These are phyloP conservation scores for Zaprionus inermis DNA, from an alignment of 1,140 invertebrate species.

Conservation along the genomic window DNA sequence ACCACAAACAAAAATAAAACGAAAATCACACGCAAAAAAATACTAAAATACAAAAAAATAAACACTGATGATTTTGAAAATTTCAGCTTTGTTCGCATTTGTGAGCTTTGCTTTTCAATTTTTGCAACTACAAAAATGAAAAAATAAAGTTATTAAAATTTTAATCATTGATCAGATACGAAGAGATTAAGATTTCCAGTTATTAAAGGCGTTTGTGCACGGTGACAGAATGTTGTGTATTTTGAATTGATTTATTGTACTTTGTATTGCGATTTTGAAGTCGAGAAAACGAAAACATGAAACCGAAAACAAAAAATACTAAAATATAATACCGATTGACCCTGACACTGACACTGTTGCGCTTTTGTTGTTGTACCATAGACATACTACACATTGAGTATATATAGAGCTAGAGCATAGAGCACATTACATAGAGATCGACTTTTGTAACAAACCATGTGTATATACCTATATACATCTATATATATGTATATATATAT, in stretches of 20 bases:
- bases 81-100: constrained; percentile 14
- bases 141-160: constrained; percentile 42
- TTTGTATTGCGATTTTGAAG: constrained; percentile 35
- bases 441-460: constrained; percentile 72
- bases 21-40: constrained; percentile 23
- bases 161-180: constrained; percentile 33
- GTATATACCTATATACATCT: constrained; percentile 36
- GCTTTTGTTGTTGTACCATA: constrained; percentile 79
- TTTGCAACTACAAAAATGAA: constrained; percentile 62
- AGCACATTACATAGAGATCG: constrained; percentile 47
- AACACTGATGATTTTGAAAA: constrained; percentile 15
- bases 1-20: constrained; percentile 27
- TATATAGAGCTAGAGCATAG: constrained; percentile 46
- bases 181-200: constrained; percentile 53
- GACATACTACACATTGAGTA: constrained; percentile 60
- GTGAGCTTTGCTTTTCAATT: constrained; percentile 23
- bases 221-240: constrained; percentile 62
- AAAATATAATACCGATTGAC: constrained; percentile 57
- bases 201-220: constrained; percentile 59
- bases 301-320: constrained; percentile 25
- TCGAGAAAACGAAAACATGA: constrained; percentile 29
- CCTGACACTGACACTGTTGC: constrained; percentile 73
- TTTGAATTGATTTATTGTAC: constrained; percentile 57
- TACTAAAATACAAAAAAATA: constrained; percentile 7
- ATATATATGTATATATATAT: constrained; percentile 15